phyloP scores from a whole-genome alignment of 2,888 invertebrate genomes.

The Nomada hirtipes region DNA sequence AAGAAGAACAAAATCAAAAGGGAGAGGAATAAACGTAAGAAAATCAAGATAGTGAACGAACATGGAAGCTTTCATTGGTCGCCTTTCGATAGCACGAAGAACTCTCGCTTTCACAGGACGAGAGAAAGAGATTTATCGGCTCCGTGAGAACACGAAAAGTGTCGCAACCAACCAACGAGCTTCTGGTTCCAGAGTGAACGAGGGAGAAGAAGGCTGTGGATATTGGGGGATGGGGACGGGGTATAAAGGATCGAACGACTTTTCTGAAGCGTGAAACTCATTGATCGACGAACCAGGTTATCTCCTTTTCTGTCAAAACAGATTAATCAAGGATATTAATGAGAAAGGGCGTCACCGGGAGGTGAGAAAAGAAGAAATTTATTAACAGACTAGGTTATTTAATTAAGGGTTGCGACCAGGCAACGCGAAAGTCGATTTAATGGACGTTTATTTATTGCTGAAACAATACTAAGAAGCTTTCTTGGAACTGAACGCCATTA shows the following conservation, averaged over 20 bases:
- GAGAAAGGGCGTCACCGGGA: slow-evolving; percentile 13
- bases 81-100: slow-evolving; percentile 51
- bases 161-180: slow-evolving; percentile 67
- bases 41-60: background rate
- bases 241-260: slow-evolving; percentile 40
- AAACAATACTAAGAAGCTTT: slow-evolving; percentile 20
- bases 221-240: background rate
- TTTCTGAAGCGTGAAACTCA: slow-evolving; percentile 45
- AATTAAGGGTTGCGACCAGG: slow-evolving; percentile 32
- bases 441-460: slow-evolving; percentile 40
- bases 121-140: slow-evolving; percentile 70
- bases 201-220: background rate
- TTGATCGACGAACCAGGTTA: slow-evolving; percentile 49
- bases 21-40: background rate
- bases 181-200: slow-evolving; percentile 31
- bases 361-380: slow-evolving; percentile 20
- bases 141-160: slow-evolving; percentile 72
- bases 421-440: slow-evolving; percentile 1
- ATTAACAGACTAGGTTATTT: slow-evolving; percentile 40
- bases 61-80: slow-evolving; percentile 24
- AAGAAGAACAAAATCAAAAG: too few relatives aligned
- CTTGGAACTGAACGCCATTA: background rate
- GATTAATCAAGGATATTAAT: slow-evolving; percentile 59
- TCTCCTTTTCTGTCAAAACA: slow-evolving; percentile 57
- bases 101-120: slow-evolving; percentile 66